Evolutionary conservation across 2,888 invertebrate genomes (phyloP).

Genomic region (Harpalus rubripes): DNA sequence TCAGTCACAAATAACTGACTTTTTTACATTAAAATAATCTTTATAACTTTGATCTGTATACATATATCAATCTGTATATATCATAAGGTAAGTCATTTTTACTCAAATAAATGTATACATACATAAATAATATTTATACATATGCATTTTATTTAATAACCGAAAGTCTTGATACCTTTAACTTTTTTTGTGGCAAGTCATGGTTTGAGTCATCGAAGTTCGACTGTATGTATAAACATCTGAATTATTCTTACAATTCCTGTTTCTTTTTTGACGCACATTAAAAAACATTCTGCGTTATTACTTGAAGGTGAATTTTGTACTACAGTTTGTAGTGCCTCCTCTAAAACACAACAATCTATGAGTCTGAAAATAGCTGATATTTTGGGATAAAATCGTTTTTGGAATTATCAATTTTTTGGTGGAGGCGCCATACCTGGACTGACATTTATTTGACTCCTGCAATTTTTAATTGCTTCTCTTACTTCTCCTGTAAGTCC

Average conservation of each 20-base stretch:
- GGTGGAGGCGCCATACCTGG: constrained; percentile 7
- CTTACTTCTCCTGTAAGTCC: not conserved
- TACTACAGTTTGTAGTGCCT: not conserved
- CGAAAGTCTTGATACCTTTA: no score
- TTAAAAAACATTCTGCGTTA: constrained; percentile 20
- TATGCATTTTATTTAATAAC: no score
- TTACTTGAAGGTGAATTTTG: not conserved
- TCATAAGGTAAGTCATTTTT: no score
- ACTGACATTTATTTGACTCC: not conserved
- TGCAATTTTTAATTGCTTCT: constrained; percentile 27
- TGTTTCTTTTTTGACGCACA: constrained; percentile 44
- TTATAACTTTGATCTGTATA: no score
- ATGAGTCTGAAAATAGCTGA: not conserved
- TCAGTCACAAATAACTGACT: no score
- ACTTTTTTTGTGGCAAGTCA: no score
- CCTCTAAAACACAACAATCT: constrained; percentile 14
- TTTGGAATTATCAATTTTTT: not conserved
- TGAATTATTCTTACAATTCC: constrained; percentile 10
- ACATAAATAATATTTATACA: no score
- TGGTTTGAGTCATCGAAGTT: no score
- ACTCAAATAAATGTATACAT: no score
- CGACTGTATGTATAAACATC: not conserved
- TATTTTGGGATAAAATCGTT: not conserved
- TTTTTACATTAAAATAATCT: no score
- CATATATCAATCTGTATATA: no score